Evolutionary conservation across 1,140 invertebrate genomes (phyloP).

Genomic region (Brachionus manjavacas): DNA sequence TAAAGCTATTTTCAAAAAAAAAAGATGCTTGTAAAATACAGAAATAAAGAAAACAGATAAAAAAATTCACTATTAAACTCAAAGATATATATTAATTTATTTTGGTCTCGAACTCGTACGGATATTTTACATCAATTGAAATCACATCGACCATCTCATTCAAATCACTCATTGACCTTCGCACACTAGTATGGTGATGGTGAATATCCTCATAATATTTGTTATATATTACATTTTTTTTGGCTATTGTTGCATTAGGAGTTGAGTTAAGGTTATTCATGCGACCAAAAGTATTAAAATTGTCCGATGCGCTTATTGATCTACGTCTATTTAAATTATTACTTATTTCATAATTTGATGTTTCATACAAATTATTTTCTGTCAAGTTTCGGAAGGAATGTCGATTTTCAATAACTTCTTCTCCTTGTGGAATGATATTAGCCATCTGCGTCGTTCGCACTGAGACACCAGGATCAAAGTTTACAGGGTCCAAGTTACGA

Average conservation of each 20-base stretch:
- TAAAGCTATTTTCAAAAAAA: neutral
- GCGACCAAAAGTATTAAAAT: neutral
- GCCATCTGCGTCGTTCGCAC: neutral
- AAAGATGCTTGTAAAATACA: neutral
- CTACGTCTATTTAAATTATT: neutral
- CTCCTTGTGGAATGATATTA: neutral
- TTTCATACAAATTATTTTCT: neutral
- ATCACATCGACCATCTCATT: slow-evolving; percentile 26
- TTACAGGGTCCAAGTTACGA: neutral
- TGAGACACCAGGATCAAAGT: neutral
- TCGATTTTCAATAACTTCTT: neutral
- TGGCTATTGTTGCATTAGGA: neutral
- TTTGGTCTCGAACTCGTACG: neutral
- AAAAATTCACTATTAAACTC: neutral
- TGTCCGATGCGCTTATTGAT: neutral
- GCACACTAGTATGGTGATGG: neutral
- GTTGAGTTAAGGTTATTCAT: neutral
- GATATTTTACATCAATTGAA: slow-evolving; percentile 26
- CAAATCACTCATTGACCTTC: slow-evolving; percentile 6
- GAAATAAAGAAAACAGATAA: neutral
- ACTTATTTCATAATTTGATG: neutral
- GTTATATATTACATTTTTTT: neutral
- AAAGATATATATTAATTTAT: neutral
- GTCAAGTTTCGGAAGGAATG: slow-evolving; percentile 12
- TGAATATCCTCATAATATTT: slow-evolving; percentile 21